These are phyloP conservation scores for Cephus sareptanus DNA, from an alignment of 2,888 invertebrate species.

Conservation along the genomic window DNA sequence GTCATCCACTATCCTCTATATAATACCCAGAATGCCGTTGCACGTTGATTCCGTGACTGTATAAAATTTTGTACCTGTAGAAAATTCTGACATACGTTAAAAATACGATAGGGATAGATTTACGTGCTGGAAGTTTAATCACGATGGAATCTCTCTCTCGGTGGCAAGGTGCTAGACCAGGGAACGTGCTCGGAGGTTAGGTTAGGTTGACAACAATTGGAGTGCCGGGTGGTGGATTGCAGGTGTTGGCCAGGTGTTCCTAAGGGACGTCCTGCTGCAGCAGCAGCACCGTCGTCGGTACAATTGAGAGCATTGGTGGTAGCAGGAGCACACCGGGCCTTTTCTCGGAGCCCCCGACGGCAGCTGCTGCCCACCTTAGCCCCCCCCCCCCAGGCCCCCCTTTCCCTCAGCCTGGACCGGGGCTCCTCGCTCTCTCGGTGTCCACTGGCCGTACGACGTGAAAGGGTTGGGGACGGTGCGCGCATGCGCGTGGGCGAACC, in stretches of 20 bases:
- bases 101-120: neutral
- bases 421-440: neutral
- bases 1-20: neutral
- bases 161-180: neutral
- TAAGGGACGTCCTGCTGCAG: slow-evolving; percentile 26
- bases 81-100: neutral
- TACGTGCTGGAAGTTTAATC: neutral
- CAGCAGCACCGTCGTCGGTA: neutral
- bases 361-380: neutral
- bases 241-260: slow-evolving; percentile 24
- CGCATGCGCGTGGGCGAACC: neutral
- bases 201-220: neutral
- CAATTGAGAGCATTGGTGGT: neutral
- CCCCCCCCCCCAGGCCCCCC: neutral
- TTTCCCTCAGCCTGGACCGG: neutral
- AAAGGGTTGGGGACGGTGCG: neutral
- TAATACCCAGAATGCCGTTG: neutral
- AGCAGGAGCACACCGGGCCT: neutral
- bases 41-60: neutral
- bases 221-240: slow-evolving; percentile 34
- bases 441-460: neutral
- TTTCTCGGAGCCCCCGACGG: slow-evolving; percentile 39
- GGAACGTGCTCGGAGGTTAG: neutral
- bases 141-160: neutral
- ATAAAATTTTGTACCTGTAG: neutral